phyloP scores from a whole-genome alignment of 2,888 invertebrate genomes.

The Dolichopus griseipennis region DNA sequence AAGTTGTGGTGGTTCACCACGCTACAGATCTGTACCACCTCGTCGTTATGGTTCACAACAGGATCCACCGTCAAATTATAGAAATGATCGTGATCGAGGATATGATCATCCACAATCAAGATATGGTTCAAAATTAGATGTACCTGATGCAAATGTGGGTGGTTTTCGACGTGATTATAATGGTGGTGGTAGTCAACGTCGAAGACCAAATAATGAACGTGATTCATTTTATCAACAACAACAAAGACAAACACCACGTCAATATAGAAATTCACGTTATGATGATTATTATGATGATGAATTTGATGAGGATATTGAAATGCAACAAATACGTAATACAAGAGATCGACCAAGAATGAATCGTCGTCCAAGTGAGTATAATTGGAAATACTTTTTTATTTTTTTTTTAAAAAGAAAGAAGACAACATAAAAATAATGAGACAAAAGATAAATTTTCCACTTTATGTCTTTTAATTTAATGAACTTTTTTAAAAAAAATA shows the following conservation, averaged over 20 bases:
- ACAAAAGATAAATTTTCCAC: too few species aligned
- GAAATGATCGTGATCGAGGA: constrained; percentile 8
- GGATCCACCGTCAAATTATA: constrained; percentile 8
- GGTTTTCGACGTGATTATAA: constrained; percentile 18
- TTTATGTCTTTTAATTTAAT: too few species aligned
- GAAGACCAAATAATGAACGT: neutral
- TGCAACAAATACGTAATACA: constrained; percentile 23
- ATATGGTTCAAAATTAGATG: constrained; percentile 36
- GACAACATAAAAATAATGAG: neutral
- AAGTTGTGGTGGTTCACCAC: constrained; percentile 18
- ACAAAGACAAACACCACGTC: constrained; percentile 19
- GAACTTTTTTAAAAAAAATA: too few species aligned
- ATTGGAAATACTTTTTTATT: too few species aligned
- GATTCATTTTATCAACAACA: neutral
- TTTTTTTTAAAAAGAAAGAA: too few species aligned
- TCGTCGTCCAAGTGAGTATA: constrained; percentile 16
- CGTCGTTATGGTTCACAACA: constrained; percentile 23
- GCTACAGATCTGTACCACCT: constrained; percentile 26
- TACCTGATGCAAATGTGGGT: constrained; percentile 27
- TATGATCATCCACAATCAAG: constrained; percentile 17
- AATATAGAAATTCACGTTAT: constrained; percentile 23
- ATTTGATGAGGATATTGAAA: constrained; percentile 35
- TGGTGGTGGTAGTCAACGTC: neutral
- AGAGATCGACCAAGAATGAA: constrained; percentile 23
- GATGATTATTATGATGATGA: constrained; percentile 30